A percentile compares a stretch with the other conserved stretches of the same genome.
These are phyloP conservation scores for Lepidochitona cinerea DNA, from an alignment of 2,888 invertebrate genomes.

Conservation along the genomic window DNA sequence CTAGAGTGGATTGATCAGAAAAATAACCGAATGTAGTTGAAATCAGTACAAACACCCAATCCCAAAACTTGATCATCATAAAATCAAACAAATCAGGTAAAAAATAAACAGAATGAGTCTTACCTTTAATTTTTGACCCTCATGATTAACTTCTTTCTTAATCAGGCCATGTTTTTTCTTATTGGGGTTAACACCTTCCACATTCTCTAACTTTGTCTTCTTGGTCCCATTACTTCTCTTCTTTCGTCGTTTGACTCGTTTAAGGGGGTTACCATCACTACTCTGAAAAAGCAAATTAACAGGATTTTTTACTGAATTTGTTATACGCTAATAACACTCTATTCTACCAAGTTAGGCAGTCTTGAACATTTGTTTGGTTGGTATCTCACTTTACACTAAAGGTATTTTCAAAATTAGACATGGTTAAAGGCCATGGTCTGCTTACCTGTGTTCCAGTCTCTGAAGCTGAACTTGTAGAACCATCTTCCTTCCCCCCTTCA, in stretches of 20 bases:
- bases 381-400: no score
- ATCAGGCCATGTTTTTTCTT: slow-evolving; percentile 37
- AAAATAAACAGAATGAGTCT: no score
- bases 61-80: no score
- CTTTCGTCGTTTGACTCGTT: not conserved
- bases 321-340: no score
- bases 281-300: not conserved
- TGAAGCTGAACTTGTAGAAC: slow-evolving; percentile 68
- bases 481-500: slow-evolving; percentile 47
- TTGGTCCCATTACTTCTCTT: slow-evolving; percentile 14
- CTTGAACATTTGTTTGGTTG: no score
- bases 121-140: not conserved
- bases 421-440: not conserved
- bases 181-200: slow-evolving; percentile 75
- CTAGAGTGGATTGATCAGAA: no score
- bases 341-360: no score
- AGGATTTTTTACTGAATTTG: no score
- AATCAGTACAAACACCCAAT: no score
- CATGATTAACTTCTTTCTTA: slow-evolving; percentile 24
- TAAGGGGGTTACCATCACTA: slow-evolving; percentile 2
- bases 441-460: slow-evolving; percentile 65
- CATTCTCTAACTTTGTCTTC: slow-evolving; percentile 77
- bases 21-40: no score
- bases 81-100: no score
- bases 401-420: no score